These are phyloP conservation scores for Chroicocephalus ridibundus DNA, from an alignment of 2,113 vertebrate genomes.

Conservation along the genomic window DNA sequence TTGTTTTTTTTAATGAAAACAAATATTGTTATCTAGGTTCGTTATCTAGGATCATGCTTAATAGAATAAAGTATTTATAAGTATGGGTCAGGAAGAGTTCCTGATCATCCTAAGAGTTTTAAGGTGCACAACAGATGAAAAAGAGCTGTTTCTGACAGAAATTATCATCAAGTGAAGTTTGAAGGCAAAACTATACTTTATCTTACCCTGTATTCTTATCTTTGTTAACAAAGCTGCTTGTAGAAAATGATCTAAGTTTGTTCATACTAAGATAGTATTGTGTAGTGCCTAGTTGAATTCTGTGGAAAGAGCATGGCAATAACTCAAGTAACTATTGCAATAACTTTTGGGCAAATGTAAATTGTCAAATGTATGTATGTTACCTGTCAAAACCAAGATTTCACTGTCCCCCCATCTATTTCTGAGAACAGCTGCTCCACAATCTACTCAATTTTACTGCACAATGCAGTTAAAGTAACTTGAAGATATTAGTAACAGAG, in stretches of 20 bases:
- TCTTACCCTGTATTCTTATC: background rate
- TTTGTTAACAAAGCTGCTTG: background rate
- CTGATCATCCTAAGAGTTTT: background rate
- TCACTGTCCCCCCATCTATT: background rate
- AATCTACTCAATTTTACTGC: background rate
- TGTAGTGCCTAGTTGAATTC: background rate
- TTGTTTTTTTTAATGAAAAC: background rate
- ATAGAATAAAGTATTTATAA: background rate
- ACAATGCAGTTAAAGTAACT: background rate
- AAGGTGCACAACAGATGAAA: background rate
- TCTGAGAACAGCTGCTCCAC: background rate
- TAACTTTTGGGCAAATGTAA: background rate
- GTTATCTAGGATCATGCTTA: background rate
- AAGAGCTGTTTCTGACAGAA: background rate
- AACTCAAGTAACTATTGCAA: background rate
- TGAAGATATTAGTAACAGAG: background rate
- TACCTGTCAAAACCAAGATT: background rate
- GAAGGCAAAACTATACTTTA: background rate
- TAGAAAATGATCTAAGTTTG: background rate
- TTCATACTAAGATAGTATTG: background rate
- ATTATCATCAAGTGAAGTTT: background rate
- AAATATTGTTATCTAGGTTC: background rate
- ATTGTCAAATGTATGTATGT: background rate
- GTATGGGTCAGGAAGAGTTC: background rate
- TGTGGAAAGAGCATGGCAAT: background rate